phyloP scores from a whole-genome alignment of 2,888 invertebrate genomes.

The Pristionchus arcanus region DNA sequence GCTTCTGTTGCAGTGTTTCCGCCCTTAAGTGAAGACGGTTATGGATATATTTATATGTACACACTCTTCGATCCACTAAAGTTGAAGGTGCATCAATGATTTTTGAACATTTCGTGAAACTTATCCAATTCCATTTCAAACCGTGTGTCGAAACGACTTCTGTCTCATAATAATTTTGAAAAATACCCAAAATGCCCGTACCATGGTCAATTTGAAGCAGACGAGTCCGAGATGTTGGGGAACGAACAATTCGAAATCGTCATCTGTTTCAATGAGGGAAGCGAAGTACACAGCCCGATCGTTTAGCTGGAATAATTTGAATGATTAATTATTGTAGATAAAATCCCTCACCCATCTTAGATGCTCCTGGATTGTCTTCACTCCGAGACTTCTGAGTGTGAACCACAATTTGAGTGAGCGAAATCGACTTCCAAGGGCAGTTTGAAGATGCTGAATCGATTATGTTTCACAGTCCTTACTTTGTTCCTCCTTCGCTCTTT shows the following conservation, averaged over 20 bases:
- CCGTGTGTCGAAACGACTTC: too few species aligned
- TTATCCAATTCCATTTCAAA: neutral
- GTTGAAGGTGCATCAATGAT: neutral
- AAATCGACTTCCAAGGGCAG: conserved; percentile 93
- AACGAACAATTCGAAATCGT: conserved; percentile 88
- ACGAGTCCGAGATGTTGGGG: conserved; percentile 94
- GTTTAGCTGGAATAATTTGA: conserved; percentile 79
- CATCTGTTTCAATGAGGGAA: conserved; percentile 85
- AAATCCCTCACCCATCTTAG: conserved; percentile 83
- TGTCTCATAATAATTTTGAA: too few species aligned
- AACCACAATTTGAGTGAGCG: conserved; percentile 98
- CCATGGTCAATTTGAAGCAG: conserved; percentile 90
- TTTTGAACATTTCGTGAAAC: conserved; percentile 1
- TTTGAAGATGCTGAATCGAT: conserved; percentile 76
- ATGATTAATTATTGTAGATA: neutral
- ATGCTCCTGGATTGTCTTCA: conserved; percentile 92
- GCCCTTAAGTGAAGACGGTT: conserved; percentile 71
- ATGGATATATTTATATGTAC: neutral
- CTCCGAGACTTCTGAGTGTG: conserved; percentile 93
- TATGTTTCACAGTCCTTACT: neutral
- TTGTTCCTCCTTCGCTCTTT: neutral
- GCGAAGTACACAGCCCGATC: conserved; percentile 88
- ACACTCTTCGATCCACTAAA: too few species aligned
- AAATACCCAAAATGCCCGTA: too few species aligned
- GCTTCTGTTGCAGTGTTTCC: conserved; percentile 80